These are phyloP conservation scores for Accipiter virgatus DNA, from an alignment of 2,113 vertebrate species.

Conservation along the genomic window DNA sequence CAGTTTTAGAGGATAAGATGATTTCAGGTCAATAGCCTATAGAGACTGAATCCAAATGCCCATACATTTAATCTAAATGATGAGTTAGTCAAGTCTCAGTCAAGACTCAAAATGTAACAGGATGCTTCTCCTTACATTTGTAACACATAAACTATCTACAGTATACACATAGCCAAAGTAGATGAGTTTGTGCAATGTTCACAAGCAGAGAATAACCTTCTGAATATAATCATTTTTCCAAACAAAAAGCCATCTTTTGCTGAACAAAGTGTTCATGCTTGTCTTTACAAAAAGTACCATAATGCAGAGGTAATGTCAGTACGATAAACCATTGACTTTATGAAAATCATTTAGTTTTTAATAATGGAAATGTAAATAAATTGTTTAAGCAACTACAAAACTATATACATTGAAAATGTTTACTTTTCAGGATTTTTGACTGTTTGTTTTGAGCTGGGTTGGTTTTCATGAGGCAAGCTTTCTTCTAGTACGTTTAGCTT, in stretches of 20 bases:
- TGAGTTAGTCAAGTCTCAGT: neutral
- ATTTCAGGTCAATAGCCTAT: neutral
- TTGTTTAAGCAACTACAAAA: conserved; percentile 24
- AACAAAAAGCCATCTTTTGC: conserved; percentile 32
- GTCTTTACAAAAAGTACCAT: conserved; percentile 25
- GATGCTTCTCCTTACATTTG: neutral
- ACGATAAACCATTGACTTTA: conserved; percentile 19
- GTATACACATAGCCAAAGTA: neutral
- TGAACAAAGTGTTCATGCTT: conserved; percentile 1
- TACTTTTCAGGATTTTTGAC: neutral
- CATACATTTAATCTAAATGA: neutral
- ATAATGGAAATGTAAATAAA: neutral
- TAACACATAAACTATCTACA: neutral
- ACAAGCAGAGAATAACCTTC: neutral
- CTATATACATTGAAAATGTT: neutral
- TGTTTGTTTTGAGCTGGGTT: neutral
- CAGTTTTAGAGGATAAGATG: neutral
- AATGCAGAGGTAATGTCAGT: conserved; percentile 4
- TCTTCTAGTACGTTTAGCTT: neutral
- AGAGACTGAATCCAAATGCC: neutral
- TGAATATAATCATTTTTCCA: conserved; percentile 17
- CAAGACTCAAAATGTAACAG: neutral
- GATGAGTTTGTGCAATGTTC: neutral
- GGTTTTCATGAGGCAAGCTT: neutral
- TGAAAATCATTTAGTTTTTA: conserved; percentile 12